A percentile compares a stretch with the other conserved stretches of the same genome.
phyloP scores from a whole-genome alignment of 2,888 invertebrate genomes.

The Ceramica pisi region DNA sequence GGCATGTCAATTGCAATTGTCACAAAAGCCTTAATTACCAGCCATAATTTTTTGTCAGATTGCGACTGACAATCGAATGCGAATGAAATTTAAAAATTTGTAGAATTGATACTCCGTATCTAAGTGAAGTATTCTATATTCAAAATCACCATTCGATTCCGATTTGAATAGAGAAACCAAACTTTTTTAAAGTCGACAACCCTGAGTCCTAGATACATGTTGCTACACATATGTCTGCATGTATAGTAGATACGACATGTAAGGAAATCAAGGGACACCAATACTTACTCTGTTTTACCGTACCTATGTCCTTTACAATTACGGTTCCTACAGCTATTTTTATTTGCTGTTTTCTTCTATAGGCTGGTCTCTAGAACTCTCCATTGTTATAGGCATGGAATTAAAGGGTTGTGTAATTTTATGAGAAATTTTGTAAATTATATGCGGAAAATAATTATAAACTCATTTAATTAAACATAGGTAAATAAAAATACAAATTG shows the following conservation, averaged over 20 bases:
- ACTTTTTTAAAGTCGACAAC: conserved; percentile 32
- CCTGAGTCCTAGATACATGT: conserved; percentile 37
- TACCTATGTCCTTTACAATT: conserved; percentile 18
- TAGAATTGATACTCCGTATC: no score
- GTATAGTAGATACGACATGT: conserved; percentile 28
- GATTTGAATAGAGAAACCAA: not conserved
- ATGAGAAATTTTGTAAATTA: not conserved
- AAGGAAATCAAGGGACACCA: conserved; percentile 44
- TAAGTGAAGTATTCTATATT: not conserved
- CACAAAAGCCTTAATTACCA: no score
- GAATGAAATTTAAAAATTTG: no score
- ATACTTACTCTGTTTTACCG: conserved; percentile 20
- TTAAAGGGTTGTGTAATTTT: not conserved
- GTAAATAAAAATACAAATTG: not conserved
- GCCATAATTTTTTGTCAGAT: no score
- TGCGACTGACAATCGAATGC: no score
- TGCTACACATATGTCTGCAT: conserved; percentile 27
- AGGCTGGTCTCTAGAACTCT: not conserved
- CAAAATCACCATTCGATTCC: not conserved
- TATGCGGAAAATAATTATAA: not conserved
- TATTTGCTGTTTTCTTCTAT: not conserved
- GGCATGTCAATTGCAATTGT: no score
- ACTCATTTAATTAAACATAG: not conserved
- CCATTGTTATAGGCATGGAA: not conserved
- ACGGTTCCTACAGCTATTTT: conserved; percentile 8